These are phyloP conservation scores for Tipula confusa DNA, from an alignment of 2,888 invertebrate species.

Conservation along the genomic window DNA sequence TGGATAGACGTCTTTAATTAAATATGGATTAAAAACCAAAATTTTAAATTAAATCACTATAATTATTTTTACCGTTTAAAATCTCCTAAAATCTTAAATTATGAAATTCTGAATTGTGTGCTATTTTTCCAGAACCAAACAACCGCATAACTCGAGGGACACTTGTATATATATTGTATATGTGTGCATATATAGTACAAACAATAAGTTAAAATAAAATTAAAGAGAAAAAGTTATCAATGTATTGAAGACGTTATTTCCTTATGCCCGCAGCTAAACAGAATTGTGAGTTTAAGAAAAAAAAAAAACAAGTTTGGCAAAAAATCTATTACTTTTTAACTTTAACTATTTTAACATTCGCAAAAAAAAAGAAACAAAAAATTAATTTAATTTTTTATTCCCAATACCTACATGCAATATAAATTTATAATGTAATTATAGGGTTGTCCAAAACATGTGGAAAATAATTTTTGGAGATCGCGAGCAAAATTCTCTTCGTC, in stretches of 20 bases:
- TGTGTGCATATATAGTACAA: background rate
- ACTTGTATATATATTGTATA: background rate
- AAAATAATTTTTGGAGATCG: background rate
- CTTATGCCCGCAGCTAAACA: slow-evolving; percentile 34
- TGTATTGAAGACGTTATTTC: slow-evolving; percentile 34
- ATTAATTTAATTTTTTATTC: no score
- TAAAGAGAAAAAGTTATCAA: background rate
- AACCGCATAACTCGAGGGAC: no score
- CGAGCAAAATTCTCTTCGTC: background rate
- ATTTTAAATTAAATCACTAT: no score
- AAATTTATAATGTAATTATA: background rate
- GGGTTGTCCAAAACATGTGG: slow-evolving; percentile 26
- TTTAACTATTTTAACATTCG: slow-evolving; percentile 27
- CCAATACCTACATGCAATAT: background rate
- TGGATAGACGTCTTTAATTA: no score
- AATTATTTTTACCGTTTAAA: no score
- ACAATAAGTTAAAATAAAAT: background rate
- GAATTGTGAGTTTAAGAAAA: slow-evolving; percentile 33
- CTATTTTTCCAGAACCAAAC: no score
- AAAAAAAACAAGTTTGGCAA: slow-evolving; percentile 34
- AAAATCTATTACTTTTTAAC: slow-evolving; percentile 32
- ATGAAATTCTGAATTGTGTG: no score
- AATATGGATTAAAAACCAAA: no score
- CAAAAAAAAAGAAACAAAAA: background rate
- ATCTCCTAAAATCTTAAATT: no score